These are phyloP conservation scores for Drosophila robusta DNA, from an alignment of 2,888 invertebrate species.

Conservation along the genomic window DNA sequence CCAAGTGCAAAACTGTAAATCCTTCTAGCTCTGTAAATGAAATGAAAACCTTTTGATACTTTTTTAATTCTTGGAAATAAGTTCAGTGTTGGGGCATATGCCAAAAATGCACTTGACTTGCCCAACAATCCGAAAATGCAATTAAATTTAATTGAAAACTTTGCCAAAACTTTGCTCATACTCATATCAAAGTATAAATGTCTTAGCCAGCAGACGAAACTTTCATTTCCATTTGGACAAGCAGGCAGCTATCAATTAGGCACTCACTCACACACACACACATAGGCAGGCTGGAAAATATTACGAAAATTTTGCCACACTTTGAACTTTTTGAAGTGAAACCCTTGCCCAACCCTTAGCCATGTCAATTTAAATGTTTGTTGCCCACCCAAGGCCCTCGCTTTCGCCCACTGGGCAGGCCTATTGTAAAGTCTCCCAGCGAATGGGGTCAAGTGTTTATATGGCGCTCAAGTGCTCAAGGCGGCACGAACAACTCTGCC, in stretches of 20 bases:
- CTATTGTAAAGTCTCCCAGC: constrained; percentile 62
- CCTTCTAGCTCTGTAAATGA: constrained; percentile 2
- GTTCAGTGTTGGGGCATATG: constrained; percentile 5
- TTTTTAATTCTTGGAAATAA: not conserved
- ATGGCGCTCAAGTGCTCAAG: constrained; percentile 67
- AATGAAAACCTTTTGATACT: constrained; percentile 29
- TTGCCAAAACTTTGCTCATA: constrained; percentile 52
- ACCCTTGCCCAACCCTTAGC: constrained; percentile 20
- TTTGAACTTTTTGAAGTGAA: constrained; percentile 54
- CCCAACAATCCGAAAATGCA: constrained; percentile 21
- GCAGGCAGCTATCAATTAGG: constrained; percentile 58
- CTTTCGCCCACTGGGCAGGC: constrained; percentile 28
- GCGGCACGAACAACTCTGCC: constrained; percentile 44
- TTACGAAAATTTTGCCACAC: constrained; percentile 49
- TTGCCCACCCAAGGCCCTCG: constrained; percentile 33
- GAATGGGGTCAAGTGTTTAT: constrained; percentile 77
- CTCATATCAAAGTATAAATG: constrained; percentile 22
- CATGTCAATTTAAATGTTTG: constrained; percentile 57
- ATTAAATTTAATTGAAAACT: constrained; percentile 52
- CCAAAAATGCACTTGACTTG: constrained; percentile 17
- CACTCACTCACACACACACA: constrained; percentile 21
- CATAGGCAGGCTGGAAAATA: constrained; percentile 14
- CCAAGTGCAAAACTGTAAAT: constrained; percentile 1
- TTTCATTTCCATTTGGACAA: constrained; percentile 62
- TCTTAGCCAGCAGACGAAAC: constrained; percentile 48